Evolutionary conservation across 2,113 vertebrate genomes (phyloP), one percentile per base, ranked within the genome.

Genomic region (Hystrix cristata): DNA sequence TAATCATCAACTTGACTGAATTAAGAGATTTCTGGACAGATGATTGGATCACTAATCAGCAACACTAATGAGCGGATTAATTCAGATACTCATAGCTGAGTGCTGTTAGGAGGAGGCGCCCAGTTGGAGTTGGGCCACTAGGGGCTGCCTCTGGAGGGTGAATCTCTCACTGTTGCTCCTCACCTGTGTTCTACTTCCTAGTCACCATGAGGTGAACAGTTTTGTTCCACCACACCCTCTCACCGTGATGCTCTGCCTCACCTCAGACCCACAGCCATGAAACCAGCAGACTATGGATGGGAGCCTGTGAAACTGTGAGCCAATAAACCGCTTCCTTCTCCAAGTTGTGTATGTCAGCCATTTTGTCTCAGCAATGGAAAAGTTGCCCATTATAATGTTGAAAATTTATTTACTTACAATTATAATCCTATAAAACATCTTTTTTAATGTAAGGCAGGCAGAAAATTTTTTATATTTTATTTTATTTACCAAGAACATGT

Each of bases 321-420:
- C 72, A 76, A 48, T 48, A 29, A 76, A 76, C 46, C 13, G 31
- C 51, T 51, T 74, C 21, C n/a, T 51, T 78, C 27, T 51, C 18
- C 74, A 51, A 27, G 27, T 31, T 51, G 25, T 51, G 13, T 51
- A 78, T 31, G 27, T 16, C 12, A 29, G 27, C 25, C 46, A 51
- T 51, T 51, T 51, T 78, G 74, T 78, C 25, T n/a, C 27, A 51
- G 46, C 25, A 43, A 78, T 16, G 46, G 14, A 78, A 51, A 51
- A 27, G 13, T 16, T 78, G 46, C 29, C 27, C 25, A 29, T 8
- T 31, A 78, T 78, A 78, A 51, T 78, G 46, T 65, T 57, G 23
- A 87, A 94, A 48, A 31, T 65, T 72, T 18, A 29, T 65, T 94
- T 65, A 74, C 59, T 95, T 95, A 90, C 78, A 62, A 43, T 55